phyloP scores from a whole-genome alignment of 35 echinoderm and acorn worm genomes.

The Ptychodera flava region DNA sequence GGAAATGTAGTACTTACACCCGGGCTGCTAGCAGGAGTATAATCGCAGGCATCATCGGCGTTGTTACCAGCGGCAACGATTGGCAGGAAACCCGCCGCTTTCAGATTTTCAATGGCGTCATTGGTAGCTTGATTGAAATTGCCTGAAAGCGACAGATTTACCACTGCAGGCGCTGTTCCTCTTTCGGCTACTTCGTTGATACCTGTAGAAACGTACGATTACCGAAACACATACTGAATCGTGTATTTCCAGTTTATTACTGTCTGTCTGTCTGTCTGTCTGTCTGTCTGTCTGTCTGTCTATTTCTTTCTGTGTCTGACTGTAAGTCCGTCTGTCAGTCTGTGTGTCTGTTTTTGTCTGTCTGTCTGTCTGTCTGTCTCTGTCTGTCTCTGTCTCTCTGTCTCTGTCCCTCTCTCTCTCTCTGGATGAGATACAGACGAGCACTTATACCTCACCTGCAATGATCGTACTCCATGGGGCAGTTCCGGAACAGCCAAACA shows the following conservation, averaged over 20 bases:
- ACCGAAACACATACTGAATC: too few relatives aligned
- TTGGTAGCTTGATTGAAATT: not conserved
- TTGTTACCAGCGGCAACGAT: slow-evolving; percentile 20
- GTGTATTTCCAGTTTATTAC: too few relatives aligned
- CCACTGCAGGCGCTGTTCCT: slow-evolving; percentile 11
- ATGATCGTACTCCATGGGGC: slow-evolving; percentile 12
- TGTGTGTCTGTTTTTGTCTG: too few relatives aligned
- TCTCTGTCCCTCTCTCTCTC: too few relatives aligned
- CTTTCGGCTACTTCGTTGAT: slow-evolving; percentile 17
- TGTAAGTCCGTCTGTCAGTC: too few relatives aligned
- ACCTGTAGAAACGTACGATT: too few relatives aligned
- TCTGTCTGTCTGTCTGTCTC: too few relatives aligned
- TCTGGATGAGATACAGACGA: too few relatives aligned
- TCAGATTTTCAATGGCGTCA: slow-evolving; percentile 25
- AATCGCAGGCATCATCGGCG: slow-evolving; percentile 17
- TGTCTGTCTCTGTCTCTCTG: too few relatives aligned
- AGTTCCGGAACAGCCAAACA: slow-evolving; percentile 31
- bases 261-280: too few relatives aligned
- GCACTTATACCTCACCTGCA: slow-evolving; percentile 24
- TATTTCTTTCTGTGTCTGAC: too few relatives aligned
- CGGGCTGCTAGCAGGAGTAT: slow-evolving; percentile 22
- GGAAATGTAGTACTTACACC: slow-evolving; percentile 8
- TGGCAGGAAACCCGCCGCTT: not conserved
- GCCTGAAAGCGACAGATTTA: slow-evolving; percentile 34
- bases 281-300: too few relatives aligned